These are phyloP conservation scores for Phainopepla nitens DNA, from an alignment of 2,113 vertebrate genomes.

Conservation along the genomic window DNA sequence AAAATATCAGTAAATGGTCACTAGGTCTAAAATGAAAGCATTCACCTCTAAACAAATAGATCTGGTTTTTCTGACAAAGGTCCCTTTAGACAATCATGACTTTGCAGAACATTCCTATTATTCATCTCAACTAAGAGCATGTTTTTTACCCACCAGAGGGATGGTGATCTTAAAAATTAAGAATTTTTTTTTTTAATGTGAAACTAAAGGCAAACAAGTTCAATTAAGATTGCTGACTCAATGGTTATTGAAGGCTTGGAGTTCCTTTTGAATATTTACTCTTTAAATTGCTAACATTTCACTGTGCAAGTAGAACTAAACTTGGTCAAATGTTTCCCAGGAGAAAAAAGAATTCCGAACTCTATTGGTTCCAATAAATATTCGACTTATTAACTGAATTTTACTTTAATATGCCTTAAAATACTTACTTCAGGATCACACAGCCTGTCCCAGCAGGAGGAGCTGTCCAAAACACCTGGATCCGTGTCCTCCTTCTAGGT, in stretches of 20 bases:
- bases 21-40: neutral
- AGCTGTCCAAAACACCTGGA: conserved; percentile 95
- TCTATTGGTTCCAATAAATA: neutral
- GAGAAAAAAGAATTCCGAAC: neutral
- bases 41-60: neutral
- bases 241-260: neutral
- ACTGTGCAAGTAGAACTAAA: neutral
- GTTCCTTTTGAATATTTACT: neutral
- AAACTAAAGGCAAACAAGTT: neutral
- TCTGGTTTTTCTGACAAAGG: neutral
- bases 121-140: neutral
- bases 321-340: neutral
- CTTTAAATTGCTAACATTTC: neutral
- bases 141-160: neutral
- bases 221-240: neutral
- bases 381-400: neutral
- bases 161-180: neutral
- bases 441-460: conserved; percentile 88
- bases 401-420: neutral
- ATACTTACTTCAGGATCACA: conserved; percentile 90
- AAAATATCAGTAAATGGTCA: neutral
- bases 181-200: neutral
- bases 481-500: conserved; percentile 87
- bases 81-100: neutral
- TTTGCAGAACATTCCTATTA: neutral